Evolutionary conservation across 2,113 vertebrate genomes (phyloP).

Genomic region (Psilopsiagon aymara): DNA sequence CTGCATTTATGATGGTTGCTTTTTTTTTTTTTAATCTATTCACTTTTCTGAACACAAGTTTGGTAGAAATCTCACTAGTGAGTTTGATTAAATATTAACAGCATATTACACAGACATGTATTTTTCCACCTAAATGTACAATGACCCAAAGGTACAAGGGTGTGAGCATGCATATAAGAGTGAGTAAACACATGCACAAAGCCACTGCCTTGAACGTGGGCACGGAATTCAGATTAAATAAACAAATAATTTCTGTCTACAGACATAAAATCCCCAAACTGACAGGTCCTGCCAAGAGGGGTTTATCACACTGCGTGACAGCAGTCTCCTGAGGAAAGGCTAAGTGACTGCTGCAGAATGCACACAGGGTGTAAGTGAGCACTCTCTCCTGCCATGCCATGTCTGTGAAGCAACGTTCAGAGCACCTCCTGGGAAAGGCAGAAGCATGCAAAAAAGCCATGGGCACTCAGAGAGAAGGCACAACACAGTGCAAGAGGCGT

Average conservation of each 20-base stretch:
- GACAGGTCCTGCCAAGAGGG: neutral
- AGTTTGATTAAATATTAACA: slow-evolving; percentile 5
- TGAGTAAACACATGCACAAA: neutral
- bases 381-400: neutral
- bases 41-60: neutral
- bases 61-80: neutral
- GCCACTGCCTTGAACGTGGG: neutral
- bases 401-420: accelerated
- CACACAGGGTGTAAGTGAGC: accelerated
- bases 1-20: neutral
- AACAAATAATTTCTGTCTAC: neutral
- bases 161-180: neutral
- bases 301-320: neutral
- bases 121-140: neutral
- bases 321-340: neutral
- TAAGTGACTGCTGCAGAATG: neutral
- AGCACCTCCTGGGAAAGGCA: neutral
- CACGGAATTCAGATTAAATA: neutral
- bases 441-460: accelerated
- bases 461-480: neutral
- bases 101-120: neutral
- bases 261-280: neutral
- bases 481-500: neutral
- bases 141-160: neutral
- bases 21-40: neutral